Base-by-base conservation (phyloP, 2,888 invertebrate species). In the Leucozona laternaria region DNA sequence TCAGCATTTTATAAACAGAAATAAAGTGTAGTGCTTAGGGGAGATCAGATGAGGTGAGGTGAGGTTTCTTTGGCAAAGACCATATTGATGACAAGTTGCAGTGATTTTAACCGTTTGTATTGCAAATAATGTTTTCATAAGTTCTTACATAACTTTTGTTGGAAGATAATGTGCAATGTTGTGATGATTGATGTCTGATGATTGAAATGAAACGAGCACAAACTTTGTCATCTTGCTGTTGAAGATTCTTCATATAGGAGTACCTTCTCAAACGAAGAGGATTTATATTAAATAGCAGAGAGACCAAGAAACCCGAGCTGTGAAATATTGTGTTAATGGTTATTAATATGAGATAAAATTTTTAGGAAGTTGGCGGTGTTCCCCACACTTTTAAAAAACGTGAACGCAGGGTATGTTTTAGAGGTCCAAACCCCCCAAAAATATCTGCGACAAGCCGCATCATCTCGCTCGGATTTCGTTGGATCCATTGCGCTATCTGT, bases 181-280 rank as follows among this genome's bases (percentile, higher is more conserved):
- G 17, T 64, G 64, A 64, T 64, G 45, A 64, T 64, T 64, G 64
- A 64, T 64, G 64, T 45, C 28, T 45, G 64, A 62, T 45, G 64
- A 45, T 64, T 28, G 64, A 64, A 45, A 45, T 17, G 13, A 64
- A 64, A 64, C 25, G 64, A 64, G 13, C 64, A 64, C 17, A 64
- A 64, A 64, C 45, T 64, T 64, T 64, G 43, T 45, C 45, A 45
- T 45, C 31, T n/a, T n/a, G 22, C 20, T 58, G 57, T 57, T 57
- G 31, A 57, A 57, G 53, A 57, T 57, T 17, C 13, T 17, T 17
- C 11, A 57, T 57, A 31, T 4, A 17, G 11, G n/a, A 8, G 57
- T 57, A n/a, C 25, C 15, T 20, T 28, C 25, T 53, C 6, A 57
- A 31, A 20, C n/a, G 17, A 34, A 31, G 31, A 34, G 31, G 17